phyloP scores from a whole-genome alignment of 2,113 vertebrate genomes.

The Heterotis niloticus region DNA sequence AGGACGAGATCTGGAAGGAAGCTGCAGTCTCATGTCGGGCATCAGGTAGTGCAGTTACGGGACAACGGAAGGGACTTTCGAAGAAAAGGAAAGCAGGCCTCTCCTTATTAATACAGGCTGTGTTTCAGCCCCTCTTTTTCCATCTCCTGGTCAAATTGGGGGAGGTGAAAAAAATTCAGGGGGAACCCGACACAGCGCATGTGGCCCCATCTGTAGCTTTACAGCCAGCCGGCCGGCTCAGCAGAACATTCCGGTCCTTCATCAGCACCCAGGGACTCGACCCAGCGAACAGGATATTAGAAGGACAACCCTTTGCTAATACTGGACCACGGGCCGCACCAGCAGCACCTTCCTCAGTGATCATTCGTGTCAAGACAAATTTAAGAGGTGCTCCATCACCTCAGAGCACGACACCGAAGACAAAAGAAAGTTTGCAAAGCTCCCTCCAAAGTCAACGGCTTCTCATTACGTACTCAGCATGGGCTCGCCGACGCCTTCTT shows the following conservation, averaged over 20 bases:
- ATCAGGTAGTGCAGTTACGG: not conserved
- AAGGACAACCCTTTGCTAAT: not conserved
- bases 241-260: constrained; percentile 25
- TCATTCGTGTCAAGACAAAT: not conserved
- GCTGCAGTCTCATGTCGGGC: no score
- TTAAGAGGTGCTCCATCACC: not conserved
- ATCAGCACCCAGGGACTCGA: constrained; percentile 9
- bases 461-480: not conserved
- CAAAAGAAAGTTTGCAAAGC: not conserved
- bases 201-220: constrained; percentile 13
- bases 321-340: not conserved
- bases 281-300: not conserved
- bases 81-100: not conserved
- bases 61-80: not conserved
- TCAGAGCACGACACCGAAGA: not conserved
- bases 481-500: no score
- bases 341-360: not conserved
- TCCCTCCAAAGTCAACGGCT: not conserved
- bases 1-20: not conserved
- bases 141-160: not conserved
- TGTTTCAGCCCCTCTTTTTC: not conserved
- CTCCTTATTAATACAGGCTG: not conserved
- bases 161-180: not conserved
- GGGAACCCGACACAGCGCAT: constrained; percentile 8
- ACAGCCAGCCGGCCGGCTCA: not conserved